phyloP scores from a whole-genome alignment of 2,888 invertebrate genomes.

The Agriopis leucophaearia region DNA sequence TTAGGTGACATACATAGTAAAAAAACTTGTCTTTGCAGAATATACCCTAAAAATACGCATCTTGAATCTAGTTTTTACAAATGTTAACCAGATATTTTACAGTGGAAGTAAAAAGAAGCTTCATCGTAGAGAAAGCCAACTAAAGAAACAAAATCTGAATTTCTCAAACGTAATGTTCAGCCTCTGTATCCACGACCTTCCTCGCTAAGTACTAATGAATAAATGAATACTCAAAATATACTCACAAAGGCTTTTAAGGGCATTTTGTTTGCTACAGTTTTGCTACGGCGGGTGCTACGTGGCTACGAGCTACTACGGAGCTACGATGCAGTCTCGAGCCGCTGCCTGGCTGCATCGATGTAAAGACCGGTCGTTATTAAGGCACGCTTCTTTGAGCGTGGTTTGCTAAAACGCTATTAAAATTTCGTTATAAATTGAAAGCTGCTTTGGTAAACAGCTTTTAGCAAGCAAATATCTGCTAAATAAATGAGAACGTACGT shows the following conservation, averaged over 20 bases:
- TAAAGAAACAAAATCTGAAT: constrained; percentile 32
- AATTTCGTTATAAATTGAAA: constrained; percentile 9
- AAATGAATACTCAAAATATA: constrained; percentile 45
- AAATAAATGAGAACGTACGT: background rate
- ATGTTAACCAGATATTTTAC: background rate
- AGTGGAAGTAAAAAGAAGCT: background rate
- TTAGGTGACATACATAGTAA: no score
- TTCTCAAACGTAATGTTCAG: constrained; percentile 36
- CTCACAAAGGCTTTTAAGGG: constrained; percentile 42
- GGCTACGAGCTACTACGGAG: constrained; percentile 22
- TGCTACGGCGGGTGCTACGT: constrained; percentile 25
- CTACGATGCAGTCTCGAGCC: constrained; percentile 15
- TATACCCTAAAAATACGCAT: no score
- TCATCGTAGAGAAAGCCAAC: background rate
- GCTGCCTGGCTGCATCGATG: constrained; percentile 20
- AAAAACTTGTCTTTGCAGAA: no score
- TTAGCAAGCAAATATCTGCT: background rate
- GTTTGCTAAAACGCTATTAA: constrained; percentile 17
- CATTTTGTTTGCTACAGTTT: constrained; percentile 32
- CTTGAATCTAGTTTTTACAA: no score
- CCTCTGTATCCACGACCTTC: constrained; percentile 19
- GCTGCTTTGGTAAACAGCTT: background rate
- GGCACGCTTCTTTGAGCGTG: constrained; percentile 26
- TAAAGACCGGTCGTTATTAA: constrained; percentile 24
- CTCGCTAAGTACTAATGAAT: constrained; percentile 39